Conservation (phyloP, 2,113 vertebrate species). For the Rhodinocichla rosea region DNA sequence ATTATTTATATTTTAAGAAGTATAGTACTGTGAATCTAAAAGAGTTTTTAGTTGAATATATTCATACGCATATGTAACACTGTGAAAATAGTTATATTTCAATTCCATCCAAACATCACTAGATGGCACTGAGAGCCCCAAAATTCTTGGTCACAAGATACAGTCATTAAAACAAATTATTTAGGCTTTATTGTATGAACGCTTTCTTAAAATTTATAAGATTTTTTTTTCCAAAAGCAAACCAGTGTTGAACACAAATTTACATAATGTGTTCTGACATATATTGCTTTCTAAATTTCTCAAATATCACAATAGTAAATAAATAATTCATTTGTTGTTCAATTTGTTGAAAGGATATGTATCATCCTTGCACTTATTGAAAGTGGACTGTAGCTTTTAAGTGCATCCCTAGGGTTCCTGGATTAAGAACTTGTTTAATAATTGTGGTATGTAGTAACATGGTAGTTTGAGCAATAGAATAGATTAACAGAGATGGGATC, state of each 20-base stretch:
- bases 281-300: neutral
- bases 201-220: neutral
- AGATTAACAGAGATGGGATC: neutral
- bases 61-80: fast-evolving
- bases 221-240: neutral
- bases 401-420: neutral
- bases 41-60: neutral
- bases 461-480: neutral
- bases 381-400: neutral
- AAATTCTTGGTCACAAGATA: neutral
- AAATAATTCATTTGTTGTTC: neutral
- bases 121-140: constrained; percentile 66
- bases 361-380: neutral
- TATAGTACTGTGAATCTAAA: neutral
- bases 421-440: neutral
- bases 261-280: neutral
- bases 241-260: neutral
- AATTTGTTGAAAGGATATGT: neutral
- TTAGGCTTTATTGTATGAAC: neutral
- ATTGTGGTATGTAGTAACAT: neutral
- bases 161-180: neutral
- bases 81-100: neutral
- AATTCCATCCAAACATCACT: neutral
- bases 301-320: neutral
- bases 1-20: neutral